These are phyloP conservation scores for Melieria omissa DNA, from an alignment of 2,888 invertebrate genomes.

Conservation along the genomic window DNA sequence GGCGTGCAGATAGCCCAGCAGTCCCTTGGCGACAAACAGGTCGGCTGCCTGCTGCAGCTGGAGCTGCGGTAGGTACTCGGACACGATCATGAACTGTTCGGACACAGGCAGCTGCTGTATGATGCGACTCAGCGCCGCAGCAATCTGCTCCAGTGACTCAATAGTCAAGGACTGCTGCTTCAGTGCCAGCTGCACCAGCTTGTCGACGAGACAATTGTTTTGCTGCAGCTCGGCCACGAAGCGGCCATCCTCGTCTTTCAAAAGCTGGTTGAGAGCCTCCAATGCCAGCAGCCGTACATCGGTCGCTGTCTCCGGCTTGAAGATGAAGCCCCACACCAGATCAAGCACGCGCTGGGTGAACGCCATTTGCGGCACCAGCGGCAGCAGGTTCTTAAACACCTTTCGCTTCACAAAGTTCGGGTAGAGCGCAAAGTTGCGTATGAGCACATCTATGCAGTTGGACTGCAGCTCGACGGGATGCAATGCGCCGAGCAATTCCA, in stretches of 20 bases:
- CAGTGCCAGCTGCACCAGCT: constrained; percentile 61
- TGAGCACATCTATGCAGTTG: constrained; percentile 56
- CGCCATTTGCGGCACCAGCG: constrained; percentile 57
- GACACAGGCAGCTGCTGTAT: constrained; percentile 64
- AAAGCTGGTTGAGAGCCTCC: constrained; percentile 56
- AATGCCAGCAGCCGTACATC: constrained; percentile 56
- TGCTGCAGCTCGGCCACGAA: constrained; percentile 66
- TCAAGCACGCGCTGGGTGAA: constrained; percentile 57
- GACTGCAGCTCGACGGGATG: constrained; percentile 60
- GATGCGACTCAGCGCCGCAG: constrained; percentile 66
- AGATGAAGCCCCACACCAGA: constrained; percentile 55
- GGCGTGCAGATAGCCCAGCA: constrained; percentile 61
- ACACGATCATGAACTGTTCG: constrained; percentile 67
- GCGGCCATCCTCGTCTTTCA: constrained; percentile 51
- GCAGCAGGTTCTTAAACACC: constrained; percentile 56
- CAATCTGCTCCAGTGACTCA: constrained; percentile 60
- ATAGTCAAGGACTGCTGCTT: constrained; percentile 39
- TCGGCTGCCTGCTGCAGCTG: constrained; percentile 57
- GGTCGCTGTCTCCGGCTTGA: constrained; percentile 45
- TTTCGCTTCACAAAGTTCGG: constrained; percentile 57
- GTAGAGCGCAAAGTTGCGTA: constrained; percentile 54
- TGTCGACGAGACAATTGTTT: constrained; percentile 66
- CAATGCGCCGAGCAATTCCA: constrained; percentile 56
- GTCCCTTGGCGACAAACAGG: constrained; percentile 61
- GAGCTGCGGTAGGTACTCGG: constrained; percentile 63